Evolutionary conservation across 1,140 invertebrate species (phyloP).

Genomic region (Adelges cooleyi): DNA sequence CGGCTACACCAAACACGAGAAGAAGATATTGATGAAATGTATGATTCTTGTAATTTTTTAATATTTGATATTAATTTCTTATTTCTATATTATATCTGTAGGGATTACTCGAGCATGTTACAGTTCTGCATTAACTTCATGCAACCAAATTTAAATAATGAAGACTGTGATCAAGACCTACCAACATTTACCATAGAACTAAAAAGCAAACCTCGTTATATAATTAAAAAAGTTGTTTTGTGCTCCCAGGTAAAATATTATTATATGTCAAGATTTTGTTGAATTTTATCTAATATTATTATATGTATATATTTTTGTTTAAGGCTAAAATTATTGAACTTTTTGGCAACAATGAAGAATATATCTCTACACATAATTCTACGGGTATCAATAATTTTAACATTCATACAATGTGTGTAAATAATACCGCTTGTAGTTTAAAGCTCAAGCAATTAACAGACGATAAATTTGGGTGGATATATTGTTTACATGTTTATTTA

Average conservation of each 20-base stretch:
- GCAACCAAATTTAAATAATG: no score
- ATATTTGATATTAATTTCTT: not conserved
- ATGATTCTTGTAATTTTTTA: not conserved
- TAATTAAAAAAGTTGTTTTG: no score
- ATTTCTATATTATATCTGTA: not conserved
- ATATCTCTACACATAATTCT: not conserved
- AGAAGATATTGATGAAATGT: not conserved
- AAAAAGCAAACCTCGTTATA: no score
- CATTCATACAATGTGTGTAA: not conserved
- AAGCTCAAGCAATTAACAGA: not conserved
- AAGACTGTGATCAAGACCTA: no score
- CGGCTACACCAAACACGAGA: not conserved
- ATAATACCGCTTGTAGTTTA: not conserved
- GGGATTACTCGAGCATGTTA: no score
- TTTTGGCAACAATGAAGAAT: not conserved
- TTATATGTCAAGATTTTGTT: no score
- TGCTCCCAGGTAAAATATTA: no score
- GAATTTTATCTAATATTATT: no score
- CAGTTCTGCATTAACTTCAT: no score
- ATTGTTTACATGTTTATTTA: not conserved
- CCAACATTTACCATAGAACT: no score
- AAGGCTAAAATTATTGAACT: slow-evolving; percentile 10
- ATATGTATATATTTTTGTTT: not conserved
- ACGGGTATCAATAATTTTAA: not conserved
- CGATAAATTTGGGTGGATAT: not conserved